These are phyloP conservation scores for Erynnis tages DNA, from an alignment of 2,888 invertebrate genomes.

Conservation along the genomic window DNA sequence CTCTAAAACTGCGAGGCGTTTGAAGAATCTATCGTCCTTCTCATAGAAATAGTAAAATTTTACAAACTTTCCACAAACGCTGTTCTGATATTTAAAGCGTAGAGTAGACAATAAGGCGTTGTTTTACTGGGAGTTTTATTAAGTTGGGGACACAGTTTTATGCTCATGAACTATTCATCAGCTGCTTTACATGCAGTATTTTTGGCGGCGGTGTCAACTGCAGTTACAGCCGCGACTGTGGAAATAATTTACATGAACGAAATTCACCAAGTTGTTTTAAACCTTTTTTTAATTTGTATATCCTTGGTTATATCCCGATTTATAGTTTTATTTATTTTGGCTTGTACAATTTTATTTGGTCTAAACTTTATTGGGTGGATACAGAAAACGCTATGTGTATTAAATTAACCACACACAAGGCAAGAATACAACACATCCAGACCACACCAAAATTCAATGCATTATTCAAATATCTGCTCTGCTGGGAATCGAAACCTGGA, in stretches of 20 bases:
- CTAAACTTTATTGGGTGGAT: too few species aligned
- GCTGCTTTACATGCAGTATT: slow-evolving; percentile 26
- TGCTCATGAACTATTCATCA: slow-evolving; percentile 28
- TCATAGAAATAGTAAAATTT: too few species aligned
- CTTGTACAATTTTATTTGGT: too few species aligned
- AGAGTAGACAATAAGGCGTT: slow-evolving; percentile 16
- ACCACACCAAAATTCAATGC: too few species aligned
- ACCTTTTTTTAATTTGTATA: not conserved
- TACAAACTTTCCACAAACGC: too few species aligned
- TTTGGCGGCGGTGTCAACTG: slow-evolving; percentile 23
- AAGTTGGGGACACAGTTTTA: slow-evolving; percentile 24
- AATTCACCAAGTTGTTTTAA: slow-evolving; percentile 6
- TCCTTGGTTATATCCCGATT: not conserved
- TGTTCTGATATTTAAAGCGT: slow-evolving; percentile 9
- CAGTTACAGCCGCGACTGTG: slow-evolving; percentile 28
- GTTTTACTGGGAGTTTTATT: slow-evolving; percentile 24
- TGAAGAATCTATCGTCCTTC: too few species aligned
- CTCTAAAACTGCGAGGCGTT: too few species aligned
- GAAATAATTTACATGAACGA: slow-evolving; percentile 16
- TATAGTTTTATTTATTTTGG: not conserved
- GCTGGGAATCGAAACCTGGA: too few species aligned
- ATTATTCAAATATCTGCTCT: too few species aligned
- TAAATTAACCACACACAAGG: too few species aligned
- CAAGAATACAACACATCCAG: too few species aligned
- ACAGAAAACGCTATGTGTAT: too few species aligned